Conservation (phyloP, 2,888 invertebrate species). For the Sphinx pinastri region DNA sequence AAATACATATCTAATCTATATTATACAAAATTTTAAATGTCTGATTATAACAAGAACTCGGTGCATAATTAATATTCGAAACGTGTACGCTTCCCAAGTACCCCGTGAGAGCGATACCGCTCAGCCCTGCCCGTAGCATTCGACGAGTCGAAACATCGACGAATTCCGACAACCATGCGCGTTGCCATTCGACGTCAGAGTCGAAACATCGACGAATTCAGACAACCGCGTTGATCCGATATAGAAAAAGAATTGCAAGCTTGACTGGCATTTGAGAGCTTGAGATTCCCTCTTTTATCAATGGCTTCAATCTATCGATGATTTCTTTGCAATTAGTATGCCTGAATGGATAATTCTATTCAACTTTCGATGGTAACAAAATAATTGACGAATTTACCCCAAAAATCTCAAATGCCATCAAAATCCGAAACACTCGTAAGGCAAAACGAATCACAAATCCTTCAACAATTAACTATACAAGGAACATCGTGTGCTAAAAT, state of each 20-base stretch:
- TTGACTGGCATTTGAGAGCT: constrained; percentile 2
- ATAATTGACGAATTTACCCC: not conserved
- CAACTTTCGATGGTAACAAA: too few species aligned
- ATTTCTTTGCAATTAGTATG: too few species aligned
- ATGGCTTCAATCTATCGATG: too few species aligned
- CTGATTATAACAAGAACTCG: not conserved
- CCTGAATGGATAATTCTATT: not conserved
- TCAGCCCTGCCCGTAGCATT: not conserved
- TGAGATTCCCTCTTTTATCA: not conserved
- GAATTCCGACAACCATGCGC: not conserved
- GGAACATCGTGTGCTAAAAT: not conserved
- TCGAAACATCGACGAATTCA: not conserved
- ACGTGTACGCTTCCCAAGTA: not conserved
- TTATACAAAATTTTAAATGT: not conserved
- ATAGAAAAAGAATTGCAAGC: not conserved
- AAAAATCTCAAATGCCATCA: constrained; percentile 1
- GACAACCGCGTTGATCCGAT: constrained; percentile 16
- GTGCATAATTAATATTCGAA: not conserved
- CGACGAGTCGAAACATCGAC: not conserved
- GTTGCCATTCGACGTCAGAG: constrained; percentile 2
- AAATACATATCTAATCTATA: not conserved
- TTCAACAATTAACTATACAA: not conserved
- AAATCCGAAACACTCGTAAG: not conserved
- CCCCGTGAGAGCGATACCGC: not conserved
- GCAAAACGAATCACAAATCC: constrained; percentile 8